These are phyloP conservation scores for Petrophora chlorosata DNA, from an alignment of 2,888 invertebrate genomes.

Conservation along the genomic window DNA sequence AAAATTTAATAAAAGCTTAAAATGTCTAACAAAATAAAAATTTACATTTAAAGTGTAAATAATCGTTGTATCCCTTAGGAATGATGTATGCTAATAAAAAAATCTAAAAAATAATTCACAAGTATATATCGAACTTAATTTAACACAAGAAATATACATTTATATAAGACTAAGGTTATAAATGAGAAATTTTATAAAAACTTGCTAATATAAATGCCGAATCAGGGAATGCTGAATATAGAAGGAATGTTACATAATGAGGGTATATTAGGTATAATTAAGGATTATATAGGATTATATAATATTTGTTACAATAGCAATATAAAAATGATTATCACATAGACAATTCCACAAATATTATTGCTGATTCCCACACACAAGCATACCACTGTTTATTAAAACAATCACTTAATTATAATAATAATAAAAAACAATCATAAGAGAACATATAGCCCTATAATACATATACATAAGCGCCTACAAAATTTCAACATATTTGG, in stretches of 20 bases:
- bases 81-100: slow-evolving; percentile 59
- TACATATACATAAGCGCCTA: slow-evolving; percentile 18
- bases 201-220: slow-evolving; percentile 56
- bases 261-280: slow-evolving; percentile 6
- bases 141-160: slow-evolving; percentile 64
- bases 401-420: slow-evolving; percentile 6
- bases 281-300: slow-evolving; percentile 6
- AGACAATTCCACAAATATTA: slow-evolving; percentile 61
- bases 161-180: slow-evolving; percentile 46
- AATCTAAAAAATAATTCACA: slow-evolving; percentile 66
- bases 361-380: slow-evolving; percentile 63
- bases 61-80: slow-evolving; percentile 75
- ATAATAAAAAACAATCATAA: slow-evolving; percentile 9
- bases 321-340: slow-evolving; percentile 51
- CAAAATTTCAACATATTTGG: slow-evolving; percentile 33
- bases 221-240: slow-evolving; percentile 53
- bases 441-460: too few relatives aligned
- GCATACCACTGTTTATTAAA: slow-evolving; percentile 27
- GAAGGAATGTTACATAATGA: slow-evolving; percentile 47
- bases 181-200: slow-evolving; percentile 25
- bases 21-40: slow-evolving; percentile 76
- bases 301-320: slow-evolving; percentile 20
- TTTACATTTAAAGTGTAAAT: slow-evolving; percentile 69
- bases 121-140: slow-evolving; percentile 55
- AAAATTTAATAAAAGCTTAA: slow-evolving; percentile 54